A percentile compares a stretch with the other conserved stretches of the same genome.
Conservation (phyloP, 2,797 vertebrate genomes). For the Anguilla marmorata region DNA sequence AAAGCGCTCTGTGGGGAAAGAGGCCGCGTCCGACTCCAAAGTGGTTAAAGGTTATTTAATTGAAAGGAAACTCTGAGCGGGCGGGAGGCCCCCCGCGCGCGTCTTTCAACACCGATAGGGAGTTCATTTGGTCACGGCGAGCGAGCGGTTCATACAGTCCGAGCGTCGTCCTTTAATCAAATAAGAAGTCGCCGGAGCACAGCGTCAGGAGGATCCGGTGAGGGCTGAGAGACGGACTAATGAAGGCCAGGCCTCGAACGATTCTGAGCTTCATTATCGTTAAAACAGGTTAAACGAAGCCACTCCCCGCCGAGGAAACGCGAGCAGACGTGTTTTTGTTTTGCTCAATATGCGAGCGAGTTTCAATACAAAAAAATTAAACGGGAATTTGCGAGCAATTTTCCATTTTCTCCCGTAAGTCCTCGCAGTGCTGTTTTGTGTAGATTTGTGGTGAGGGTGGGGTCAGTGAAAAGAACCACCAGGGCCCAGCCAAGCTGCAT, state of each 20-base stretch:
- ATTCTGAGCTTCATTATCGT: slow-evolving; percentile 35
- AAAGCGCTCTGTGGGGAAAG: slow-evolving; percentile 39
- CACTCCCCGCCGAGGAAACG: slow-evolving; percentile 9
- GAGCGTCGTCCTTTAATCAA: slow-evolving; percentile 30
- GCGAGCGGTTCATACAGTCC: slow-evolving; percentile 13
- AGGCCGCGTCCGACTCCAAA: neutral
- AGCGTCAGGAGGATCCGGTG: neutral
- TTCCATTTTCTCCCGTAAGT: slow-evolving; percentile 8
- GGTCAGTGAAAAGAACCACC: too few relatives aligned
- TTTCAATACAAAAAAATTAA: slow-evolving; percentile 7
- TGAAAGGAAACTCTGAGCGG: slow-evolving; percentile 44
- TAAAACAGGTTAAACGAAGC: slow-evolving; percentile 39
- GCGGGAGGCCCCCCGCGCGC: slow-evolving; percentile 9
- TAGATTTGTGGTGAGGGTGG: neutral
- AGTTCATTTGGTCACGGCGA: slow-evolving; percentile 17
- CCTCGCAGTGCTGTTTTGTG: neutral
- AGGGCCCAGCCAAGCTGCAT: neutral
- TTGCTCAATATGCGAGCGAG: neutral
- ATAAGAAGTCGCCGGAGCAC: neutral
- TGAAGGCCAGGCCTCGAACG: neutral
- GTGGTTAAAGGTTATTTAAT: slow-evolving; percentile 45
- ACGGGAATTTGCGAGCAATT: neutral
- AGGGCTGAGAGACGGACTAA: slow-evolving; percentile 19
- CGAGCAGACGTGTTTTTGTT: neutral
- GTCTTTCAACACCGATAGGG: neutral